Evolutionary conservation across 2,797 vertebrate species (phyloP).

Genomic region (Hafferia zeledoni): DNA sequence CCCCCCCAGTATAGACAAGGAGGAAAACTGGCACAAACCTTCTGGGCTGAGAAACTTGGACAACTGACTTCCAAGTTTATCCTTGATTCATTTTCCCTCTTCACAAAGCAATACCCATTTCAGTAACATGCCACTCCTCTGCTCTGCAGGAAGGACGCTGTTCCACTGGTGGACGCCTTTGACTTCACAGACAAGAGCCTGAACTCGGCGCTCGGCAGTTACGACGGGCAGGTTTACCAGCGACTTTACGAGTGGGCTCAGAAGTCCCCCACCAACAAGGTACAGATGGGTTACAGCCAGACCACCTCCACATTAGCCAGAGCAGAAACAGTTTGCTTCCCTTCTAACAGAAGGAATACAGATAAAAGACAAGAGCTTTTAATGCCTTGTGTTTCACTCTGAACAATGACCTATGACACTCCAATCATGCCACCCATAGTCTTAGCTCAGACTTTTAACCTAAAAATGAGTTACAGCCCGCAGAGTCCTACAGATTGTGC

Average conservation of each 20-base stretch:
- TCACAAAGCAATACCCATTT: not conserved
- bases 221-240: constrained; percentile 77
- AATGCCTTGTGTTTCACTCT: not conserved
- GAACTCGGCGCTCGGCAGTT: constrained; percentile 79
- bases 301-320: not conserved
- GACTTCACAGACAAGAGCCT: constrained; percentile 77
- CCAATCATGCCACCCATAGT: not conserved
- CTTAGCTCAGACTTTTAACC: not conserved
- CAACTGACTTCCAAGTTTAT: not conserved
- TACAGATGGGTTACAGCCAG: not conserved
- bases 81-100: not conserved
- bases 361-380: not conserved
- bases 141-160: constrained; percentile 76
- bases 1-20: not conserved
- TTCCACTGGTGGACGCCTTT: constrained; percentile 81
- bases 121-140: not conserved
- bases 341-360: not conserved
- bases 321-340: not conserved
- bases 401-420: not conserved
- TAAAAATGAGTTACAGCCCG: not conserved
- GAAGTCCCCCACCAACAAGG: constrained; percentile 78
- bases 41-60: not conserved
- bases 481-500: not conserved
- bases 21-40: not conserved
- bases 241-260: constrained; percentile 80